Percentiles rank a stretch among this genome's conserved stretches.
phyloP scores from a whole-genome alignment of 2,797 vertebrate species.

The Siniperca scherzeri region DNA sequence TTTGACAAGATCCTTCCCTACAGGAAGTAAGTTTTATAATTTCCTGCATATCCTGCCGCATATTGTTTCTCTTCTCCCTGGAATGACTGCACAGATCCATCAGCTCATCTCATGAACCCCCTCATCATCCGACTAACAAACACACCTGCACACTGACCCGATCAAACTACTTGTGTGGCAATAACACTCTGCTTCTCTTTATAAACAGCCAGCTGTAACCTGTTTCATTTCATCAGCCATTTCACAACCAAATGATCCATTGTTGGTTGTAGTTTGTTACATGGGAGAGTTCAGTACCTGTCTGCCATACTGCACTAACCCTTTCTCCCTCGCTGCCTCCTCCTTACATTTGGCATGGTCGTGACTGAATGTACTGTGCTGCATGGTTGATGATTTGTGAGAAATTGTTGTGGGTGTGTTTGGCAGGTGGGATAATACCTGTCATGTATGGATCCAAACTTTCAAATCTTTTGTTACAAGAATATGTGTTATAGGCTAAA shows the following conservation, averaged over 20 bases:
- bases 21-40: conserved; percentile 93
- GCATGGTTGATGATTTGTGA: conserved; percentile 66
- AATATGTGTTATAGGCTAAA: background rate
- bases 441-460: conserved; percentile 5
- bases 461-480: conserved; percentile 3
- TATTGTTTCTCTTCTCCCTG: conserved; percentile 38
- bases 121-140: conserved; percentile 52
- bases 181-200: conserved; percentile 30
- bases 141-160: conserved; percentile 40
- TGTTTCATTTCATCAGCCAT: conserved; percentile 72
- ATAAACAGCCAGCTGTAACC: conserved; percentile 50
- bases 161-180: conserved; percentile 45
- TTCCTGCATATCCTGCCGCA: conserved; percentile 39
- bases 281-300: conserved; percentile 11
- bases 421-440: background rate
- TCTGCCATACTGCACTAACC: conserved; percentile 24
- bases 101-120: conserved; percentile 59
- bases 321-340: conserved; percentile 20
- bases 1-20: conserved; percentile 91
- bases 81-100: conserved; percentile 75
- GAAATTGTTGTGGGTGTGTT: conserved; percentile 41
- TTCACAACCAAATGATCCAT: conserved; percentile 43
- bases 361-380: conserved; percentile 57
- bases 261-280: conserved; percentile 29
- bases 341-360: conserved; percentile 66